phyloP scores from a whole-genome alignment of 2,113 vertebrate genomes.

The Gasterosteus aculeatus region DNA sequence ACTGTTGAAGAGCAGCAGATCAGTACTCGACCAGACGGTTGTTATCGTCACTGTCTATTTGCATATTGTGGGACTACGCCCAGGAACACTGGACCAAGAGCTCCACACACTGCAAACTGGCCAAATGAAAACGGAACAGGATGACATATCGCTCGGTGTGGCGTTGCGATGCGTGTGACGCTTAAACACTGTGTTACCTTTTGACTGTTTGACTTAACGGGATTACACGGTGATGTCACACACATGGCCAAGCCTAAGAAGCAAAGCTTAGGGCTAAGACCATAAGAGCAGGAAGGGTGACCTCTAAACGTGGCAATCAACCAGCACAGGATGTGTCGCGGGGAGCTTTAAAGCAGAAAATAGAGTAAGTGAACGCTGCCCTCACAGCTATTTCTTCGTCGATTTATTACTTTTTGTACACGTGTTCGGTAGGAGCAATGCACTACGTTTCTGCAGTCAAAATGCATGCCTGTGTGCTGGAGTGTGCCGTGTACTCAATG shows the following conservation, averaged over 20 bases:
- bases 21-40: not conserved
- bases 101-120: not conserved
- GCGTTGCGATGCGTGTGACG: conserved; percentile 23
- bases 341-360: conserved; percentile 37
- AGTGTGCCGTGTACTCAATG: conserved; percentile 23
- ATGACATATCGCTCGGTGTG: conserved; percentile 17
- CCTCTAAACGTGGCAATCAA: conserved; percentile 66
- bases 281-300: conserved; percentile 51
- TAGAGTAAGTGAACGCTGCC: conserved; percentile 31
- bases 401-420: conserved; percentile 32
- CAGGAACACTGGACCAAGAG: not conserved
- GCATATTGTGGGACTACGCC: conserved; percentile 3
- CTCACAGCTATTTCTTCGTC: conserved; percentile 22
- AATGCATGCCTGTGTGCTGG: conserved; percentile 26
- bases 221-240: conserved; percentile 73
- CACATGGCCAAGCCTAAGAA: conserved; percentile 69
- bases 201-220: conserved; percentile 70
- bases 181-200: conserved; percentile 46
- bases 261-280: conserved; percentile 69
- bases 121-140: conserved; percentile 6
- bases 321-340: conserved; percentile 61
- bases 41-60: conserved; percentile 15
- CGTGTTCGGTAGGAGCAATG: conserved; percentile 38
- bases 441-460: conserved; percentile 39
- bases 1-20: not conserved